Evolutionary conservation across 35 echinoderm and acorn worm genomes (phyloP).

Genomic region (Heliocidaris erythrogramma): DNA sequence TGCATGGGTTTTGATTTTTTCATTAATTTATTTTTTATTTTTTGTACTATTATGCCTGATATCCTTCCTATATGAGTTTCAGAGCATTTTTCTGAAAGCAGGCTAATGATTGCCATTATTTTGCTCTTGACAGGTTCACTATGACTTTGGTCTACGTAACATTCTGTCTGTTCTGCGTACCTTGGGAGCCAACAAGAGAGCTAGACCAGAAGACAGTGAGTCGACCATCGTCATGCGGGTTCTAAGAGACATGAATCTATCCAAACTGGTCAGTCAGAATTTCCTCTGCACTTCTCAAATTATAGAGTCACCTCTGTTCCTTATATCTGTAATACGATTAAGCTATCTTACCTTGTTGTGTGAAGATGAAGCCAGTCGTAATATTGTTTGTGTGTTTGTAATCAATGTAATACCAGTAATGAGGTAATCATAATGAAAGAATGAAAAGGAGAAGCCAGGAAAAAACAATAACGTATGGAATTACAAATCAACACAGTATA

Average conservation of each 20-base stretch:
- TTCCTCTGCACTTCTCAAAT: background rate
- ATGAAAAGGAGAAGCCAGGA: too few relatives aligned
- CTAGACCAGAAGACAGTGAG: conserved; percentile 96
- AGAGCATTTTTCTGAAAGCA: too few relatives aligned
- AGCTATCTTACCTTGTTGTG: too few relatives aligned
- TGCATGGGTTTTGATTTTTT: background rate
- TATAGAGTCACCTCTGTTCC: background rate
- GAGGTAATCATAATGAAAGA: too few relatives aligned
- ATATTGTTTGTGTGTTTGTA: too few relatives aligned
- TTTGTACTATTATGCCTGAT: too few relatives aligned
- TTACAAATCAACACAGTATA: too few relatives aligned
- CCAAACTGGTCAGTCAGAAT: conserved; percentile 83
- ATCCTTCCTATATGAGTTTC: too few relatives aligned
- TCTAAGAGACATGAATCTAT: conserved; percentile 95
- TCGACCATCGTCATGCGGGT: conserved; percentile 97
- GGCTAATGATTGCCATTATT: background rate
- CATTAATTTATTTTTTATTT: too few relatives aligned
- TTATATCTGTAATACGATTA: background rate
- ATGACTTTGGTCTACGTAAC: conserved; percentile 98
- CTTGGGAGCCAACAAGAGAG: conserved; percentile 95
- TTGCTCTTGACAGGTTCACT: conserved; percentile 73
- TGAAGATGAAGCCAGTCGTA: too few relatives aligned
- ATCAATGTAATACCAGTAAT: too few relatives aligned
- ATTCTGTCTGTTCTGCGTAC: conserved; percentile 97
- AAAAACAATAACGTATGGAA: too few relatives aligned